phyloP scores from a whole-genome alignment of 2,797 vertebrate genomes.

The Hephaestus fuliginosus region DNA sequence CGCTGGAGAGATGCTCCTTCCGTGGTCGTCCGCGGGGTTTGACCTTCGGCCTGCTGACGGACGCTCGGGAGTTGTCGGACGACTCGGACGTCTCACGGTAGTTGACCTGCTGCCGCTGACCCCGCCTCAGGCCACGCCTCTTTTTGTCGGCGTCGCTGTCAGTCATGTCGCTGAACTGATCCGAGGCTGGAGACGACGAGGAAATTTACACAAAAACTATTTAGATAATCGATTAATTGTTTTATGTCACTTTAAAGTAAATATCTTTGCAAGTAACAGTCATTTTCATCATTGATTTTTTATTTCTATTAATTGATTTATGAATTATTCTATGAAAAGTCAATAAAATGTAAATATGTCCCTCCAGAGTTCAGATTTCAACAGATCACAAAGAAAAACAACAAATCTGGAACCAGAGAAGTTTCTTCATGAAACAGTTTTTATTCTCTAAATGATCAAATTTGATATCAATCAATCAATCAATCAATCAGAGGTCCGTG shows the following conservation, averaged over 20 bases:
- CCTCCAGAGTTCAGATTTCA: not conserved
- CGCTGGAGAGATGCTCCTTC: constrained; percentile 91
- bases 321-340: too few relatives aligned
- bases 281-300: too few relatives aligned
- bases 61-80: constrained; percentile 88
- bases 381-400: too few relatives aligned
- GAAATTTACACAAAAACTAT: not conserved
- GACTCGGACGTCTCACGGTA: constrained; percentile 98
- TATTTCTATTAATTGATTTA: too few relatives aligned
- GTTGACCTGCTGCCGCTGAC: constrained; percentile 95
- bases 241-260: not conserved
- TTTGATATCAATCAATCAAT: not conserved
- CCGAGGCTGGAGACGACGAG: constrained; percentile 85
- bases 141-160: constrained; percentile 91
- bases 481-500: not conserved
- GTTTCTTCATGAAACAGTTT: too few relatives aligned
- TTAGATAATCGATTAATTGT: not conserved
- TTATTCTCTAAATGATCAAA: too few relatives aligned
- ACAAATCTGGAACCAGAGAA: not conserved
- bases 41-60: constrained; percentile 77
- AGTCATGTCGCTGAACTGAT: constrained; percentile 91
- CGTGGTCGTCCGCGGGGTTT: constrained; percentile 84
- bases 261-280: not conserved
- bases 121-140: constrained; percentile 91
- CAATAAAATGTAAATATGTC: too few relatives aligned